A percentile compares a stretch with the other conserved stretches of the same genome.
Evolutionary conservation across 2,113 vertebrate genomes (phyloP).

Genomic region (Mionectes macconnelli): DNA sequence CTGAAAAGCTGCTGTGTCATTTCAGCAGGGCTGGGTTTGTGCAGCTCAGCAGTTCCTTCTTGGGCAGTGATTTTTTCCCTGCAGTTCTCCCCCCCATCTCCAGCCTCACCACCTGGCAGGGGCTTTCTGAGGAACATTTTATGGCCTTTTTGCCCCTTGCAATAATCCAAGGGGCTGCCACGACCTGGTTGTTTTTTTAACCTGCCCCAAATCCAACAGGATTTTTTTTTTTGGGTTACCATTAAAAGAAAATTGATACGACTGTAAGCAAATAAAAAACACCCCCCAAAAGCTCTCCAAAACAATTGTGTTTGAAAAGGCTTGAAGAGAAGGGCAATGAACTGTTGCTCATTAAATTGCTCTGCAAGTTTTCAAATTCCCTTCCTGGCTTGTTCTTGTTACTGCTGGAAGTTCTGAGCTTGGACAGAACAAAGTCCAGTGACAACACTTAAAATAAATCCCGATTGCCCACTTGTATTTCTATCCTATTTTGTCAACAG

Average conservation of each 20-base stretch:
- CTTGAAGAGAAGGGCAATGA: neutral
- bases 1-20: neutral
- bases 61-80: neutral
- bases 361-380: neutral
- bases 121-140: neutral
- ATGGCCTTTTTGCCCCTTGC: neutral
- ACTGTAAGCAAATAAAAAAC: neutral
- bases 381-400: neutral
- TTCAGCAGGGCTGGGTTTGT: neutral
- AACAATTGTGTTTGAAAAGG: neutral
- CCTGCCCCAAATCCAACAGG: neutral
- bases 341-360: neutral
- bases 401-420: neutral
- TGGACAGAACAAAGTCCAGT: neutral
- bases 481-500: neutral
- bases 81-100: constrained; percentile 12
- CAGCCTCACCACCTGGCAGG: constrained; percentile 45
- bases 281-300: neutral
- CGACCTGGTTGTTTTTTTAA: neutral
- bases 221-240: neutral
- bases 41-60: neutral
- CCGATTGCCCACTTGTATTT: neutral
- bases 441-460: neutral
- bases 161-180: neutral
- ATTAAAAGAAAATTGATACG: neutral